Evolutionary conservation across 1,140 invertebrate species (phyloP), one percentile per base, ranked within the genome.

Genomic region (Drosophila kepulauana): DNA sequence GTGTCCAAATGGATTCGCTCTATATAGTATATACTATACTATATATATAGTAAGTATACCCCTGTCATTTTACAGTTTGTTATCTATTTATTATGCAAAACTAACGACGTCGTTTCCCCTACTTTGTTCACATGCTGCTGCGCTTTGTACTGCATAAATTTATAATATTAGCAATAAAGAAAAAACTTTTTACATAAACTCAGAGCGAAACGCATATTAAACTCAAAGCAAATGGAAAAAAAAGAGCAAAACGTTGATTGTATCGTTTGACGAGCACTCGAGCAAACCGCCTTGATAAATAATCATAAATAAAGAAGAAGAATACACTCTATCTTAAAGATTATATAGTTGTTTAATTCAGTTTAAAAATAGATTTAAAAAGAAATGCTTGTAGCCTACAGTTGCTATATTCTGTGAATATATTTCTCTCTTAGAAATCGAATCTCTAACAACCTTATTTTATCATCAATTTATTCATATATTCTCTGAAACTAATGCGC

Each of bases 61-160:
- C 30, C 48, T 51, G 45, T 45, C 38, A 75, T 61, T 76, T 72
- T 79, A 75, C 48, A 76, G 48, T 78, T 54, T 33, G n/a, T 52
- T 56, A 74, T 74, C 57, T 56, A 56, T 79, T 79, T 81, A 82
- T 87, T 85, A 86, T 82, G 67, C 64, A 69, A 70, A 86, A 72
- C 54, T 46, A 67, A 79, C 56, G 72, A 82, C 54, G 65, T 66
- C 65, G 57, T 73, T 72, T 72, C 25, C 65, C 65, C 51, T n/a
- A 58, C 33, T 45, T 48, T 46, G 13, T 38, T 33, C 28, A 38
- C 59, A 70, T 49, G 73, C 63, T 41, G 56, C 79, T 68, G 66
- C 61, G 75, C 46, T 75, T n/a, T 15, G 48, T 46, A 51, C 67
- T 79, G 84, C 79, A 88, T 82, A 79, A 76, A 76, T 79, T 73